These are phyloP conservation scores for Drosophila sp. DNA, from an alignment of 1,140 invertebrate genomes.

Conservation along the genomic window DNA sequence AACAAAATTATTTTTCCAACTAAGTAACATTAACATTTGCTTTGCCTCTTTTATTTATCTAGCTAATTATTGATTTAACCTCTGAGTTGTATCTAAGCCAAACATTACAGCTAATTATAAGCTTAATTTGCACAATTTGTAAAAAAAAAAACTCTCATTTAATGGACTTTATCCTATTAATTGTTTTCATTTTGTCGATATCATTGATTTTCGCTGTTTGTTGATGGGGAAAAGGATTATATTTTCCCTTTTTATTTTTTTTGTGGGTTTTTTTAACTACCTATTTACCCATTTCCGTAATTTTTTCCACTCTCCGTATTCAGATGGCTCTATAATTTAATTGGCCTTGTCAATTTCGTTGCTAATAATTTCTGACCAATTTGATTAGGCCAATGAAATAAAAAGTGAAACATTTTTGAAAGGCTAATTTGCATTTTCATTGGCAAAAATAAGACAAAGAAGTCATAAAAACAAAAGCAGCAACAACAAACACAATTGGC, in stretches of 20 bases:
- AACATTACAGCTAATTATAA: not conserved
- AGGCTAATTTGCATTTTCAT: constrained; percentile 53
- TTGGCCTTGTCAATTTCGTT: constrained; percentile 42
- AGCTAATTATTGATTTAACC: not conserved
- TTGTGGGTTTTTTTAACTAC: no score
- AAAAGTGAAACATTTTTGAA: constrained; percentile 24
- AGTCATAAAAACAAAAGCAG: constrained; percentile 38
- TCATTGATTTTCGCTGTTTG: not conserved
- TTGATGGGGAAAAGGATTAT: not conserved
- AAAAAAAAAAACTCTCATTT: no score
- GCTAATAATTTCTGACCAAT: constrained; percentile 46
- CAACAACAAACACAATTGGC: constrained; percentile 30
- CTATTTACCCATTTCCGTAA: not conserved
- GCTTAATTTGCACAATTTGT: not conserved
- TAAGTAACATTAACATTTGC: no score
- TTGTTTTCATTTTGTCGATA: not conserved
- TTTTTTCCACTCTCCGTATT: not conserved
- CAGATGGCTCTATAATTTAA: constrained; percentile 28
- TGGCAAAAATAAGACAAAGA: constrained; percentile 26
- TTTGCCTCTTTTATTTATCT: no score
- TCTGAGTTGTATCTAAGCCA: no score
- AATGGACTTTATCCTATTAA: no score
- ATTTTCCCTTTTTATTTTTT: not conserved
- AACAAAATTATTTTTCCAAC: no score
- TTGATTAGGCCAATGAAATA: constrained; percentile 38